Evolutionary conservation across 2,113 vertebrate species (phyloP), one percentile per base, ranked within the genome.

Genomic region (Pholis gunnellus): DNA sequence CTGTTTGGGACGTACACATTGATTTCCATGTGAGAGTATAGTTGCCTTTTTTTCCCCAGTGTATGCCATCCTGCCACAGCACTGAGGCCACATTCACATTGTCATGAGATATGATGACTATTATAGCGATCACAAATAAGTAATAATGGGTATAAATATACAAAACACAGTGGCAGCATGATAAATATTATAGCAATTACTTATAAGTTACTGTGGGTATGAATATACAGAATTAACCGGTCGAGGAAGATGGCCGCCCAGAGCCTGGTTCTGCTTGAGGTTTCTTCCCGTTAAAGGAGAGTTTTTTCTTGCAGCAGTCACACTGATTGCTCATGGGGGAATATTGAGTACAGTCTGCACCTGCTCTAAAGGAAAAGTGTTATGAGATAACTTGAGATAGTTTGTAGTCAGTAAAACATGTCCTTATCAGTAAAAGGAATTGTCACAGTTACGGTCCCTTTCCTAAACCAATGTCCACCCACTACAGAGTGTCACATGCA

Each of bases 11-110:
- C 72, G 59, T 34, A 36, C 40, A 22, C 78, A 92, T 90, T 81
- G 87, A 93, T 92, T 92, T 89, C 29, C 52, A 71, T 66, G 34
- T 56, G 42, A 10, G 17, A 72, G 74, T 75, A 72, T 72, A 75
- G 60, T 72, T 75, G 38, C 48, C n/a, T 20, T 76, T 67, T 60
- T 44, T 44, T 5, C 20, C 36, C 36, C 22, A 27, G 64, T 63
- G 59, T 76, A 22, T 11, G 27, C 11, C 56, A 22, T n/a, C 27
- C 42, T 8, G 13, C 14, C n/a, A 22, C 6, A 5, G 34, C 56
- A 72, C 42, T 18, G 27, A 82, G 54, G 77, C 52, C 42, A 18
- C 31, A 52, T 63, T 72, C 20, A 29, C 8, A 59, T 29, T 40
- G 18, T 36, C 56, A 60, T 42, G 27, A 17, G 15, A 18, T 44